Percentiles rank a stretch among this genome's conserved stretches.
phyloP scores from a whole-genome alignment of 2,888 invertebrate species.

The Drosophila histrio region DNA sequence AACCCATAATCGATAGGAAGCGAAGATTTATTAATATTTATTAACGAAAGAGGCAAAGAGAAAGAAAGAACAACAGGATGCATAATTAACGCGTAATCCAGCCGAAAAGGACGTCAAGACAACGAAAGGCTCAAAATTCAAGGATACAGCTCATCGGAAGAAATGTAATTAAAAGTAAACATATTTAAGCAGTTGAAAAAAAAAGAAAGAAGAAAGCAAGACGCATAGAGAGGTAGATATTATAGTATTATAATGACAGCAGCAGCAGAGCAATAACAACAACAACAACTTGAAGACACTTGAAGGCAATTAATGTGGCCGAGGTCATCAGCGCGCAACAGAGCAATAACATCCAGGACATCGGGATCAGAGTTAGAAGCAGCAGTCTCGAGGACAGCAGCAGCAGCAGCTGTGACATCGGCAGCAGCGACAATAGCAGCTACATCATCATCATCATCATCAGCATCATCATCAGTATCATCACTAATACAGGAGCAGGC shows the following conservation, averaged over 20 bases:
- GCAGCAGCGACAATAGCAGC: neutral
- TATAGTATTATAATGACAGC: constrained; percentile 12
- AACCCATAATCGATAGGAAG: constrained; percentile 6
- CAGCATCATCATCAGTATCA: neutral
- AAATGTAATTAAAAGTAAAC: constrained; percentile 23
- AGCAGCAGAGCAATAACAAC: neutral
- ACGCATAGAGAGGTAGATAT: neutral
- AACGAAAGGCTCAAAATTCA: constrained; percentile 25
- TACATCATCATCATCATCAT: neutral
- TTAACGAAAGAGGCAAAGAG: constrained; percentile 5
- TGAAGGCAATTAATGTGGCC: constrained; percentile 49
- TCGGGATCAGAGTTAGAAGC: constrained; percentile 11
- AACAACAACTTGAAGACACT: neutral
- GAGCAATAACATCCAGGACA: constrained; percentile 18
- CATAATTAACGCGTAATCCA: constrained; percentile 43
- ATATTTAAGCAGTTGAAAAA: neutral
- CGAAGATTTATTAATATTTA: constrained; percentile 27
- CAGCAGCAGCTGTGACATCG: constrained; percentile 1
- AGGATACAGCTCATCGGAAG: neutral
- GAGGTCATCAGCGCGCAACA: constrained; percentile 26
- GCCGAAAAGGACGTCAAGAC: constrained; percentile 8
- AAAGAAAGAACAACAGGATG: constrained; percentile 8
- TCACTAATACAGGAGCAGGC: neutral
- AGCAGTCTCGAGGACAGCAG: neutral
- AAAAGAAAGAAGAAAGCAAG: neutral